These are phyloP conservation scores for Epistrophe grossulariae DNA, from an alignment of 2,888 invertebrate species.

Conservation along the genomic window DNA sequence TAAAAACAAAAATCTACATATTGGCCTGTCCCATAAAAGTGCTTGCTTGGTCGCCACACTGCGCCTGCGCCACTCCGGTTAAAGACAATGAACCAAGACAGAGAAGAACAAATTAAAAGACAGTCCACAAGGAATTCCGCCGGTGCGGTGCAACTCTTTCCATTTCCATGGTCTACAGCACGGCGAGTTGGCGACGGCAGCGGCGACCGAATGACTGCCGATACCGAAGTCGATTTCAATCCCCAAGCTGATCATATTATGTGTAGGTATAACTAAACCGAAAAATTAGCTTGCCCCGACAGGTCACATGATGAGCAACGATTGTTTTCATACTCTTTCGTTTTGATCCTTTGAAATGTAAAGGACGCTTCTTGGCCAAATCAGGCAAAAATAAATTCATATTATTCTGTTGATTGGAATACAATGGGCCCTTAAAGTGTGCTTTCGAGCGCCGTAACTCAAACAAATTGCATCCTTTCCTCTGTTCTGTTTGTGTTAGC, in stretches of 20 bases:
- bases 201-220: conserved; percentile 45
- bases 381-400: conserved; percentile 61
- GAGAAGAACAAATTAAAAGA: conserved; percentile 70
- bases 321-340: conserved; percentile 58
- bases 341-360: conserved; percentile 28
- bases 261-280: conserved; percentile 29
- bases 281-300: conserved; percentile 77
- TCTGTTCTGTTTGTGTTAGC: conserved; percentile 17
- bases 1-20: conserved; percentile 75
- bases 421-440: conserved; percentile 84
- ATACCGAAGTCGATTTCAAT: not conserved
- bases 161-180: not conserved
- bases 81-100: conserved; percentile 62
- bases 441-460: conserved; percentile 84
- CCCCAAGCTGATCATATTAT: conserved; percentile 7
- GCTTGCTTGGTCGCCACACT: conserved; percentile 36
- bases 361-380: conserved; percentile 49
- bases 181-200: not conserved
- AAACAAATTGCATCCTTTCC: conserved; percentile 82
- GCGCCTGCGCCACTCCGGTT: conserved; percentile 36
- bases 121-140: conserved; percentile 61
- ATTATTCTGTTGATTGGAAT: conserved; percentile 80
- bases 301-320: conserved; percentile 74
- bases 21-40: conserved; percentile 71
- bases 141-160: not conserved